Percentiles rank a stretch among this genome's conserved stretches.
phyloP scores from a whole-genome alignment of 2,888 invertebrate species.

The Cryptus viduatorius region DNA sequence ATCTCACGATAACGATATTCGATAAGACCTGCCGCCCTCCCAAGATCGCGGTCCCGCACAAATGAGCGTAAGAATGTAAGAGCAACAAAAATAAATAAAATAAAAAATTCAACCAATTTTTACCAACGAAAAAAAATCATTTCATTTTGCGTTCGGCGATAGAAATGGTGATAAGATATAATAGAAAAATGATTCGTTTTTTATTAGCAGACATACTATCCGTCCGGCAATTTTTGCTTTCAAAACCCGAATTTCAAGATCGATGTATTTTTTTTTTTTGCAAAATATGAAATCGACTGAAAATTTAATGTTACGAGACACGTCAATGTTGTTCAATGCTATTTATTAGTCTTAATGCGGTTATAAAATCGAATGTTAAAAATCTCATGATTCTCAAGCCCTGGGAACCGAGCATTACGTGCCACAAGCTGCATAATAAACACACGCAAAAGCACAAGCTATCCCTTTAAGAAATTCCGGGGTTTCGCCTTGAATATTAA shows the following conservation, averaged over 20 bases:
- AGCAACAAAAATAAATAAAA: conserved; percentile 22
- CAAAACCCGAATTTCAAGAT: no score
- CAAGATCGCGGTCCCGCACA: conserved; percentile 78
- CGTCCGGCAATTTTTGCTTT: no score
- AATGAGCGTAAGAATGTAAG: conserved; percentile 33
- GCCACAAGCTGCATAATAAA: background rate
- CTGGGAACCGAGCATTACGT: background rate
- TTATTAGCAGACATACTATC: no score
- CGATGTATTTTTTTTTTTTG: no score
- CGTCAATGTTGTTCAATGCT: no score
- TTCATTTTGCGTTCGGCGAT: background rate
- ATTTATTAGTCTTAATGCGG: no score
- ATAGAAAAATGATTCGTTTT: background rate
- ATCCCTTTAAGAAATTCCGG: background rate
- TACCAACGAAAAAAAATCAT: conserved; percentile 26
- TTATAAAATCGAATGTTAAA: background rate
- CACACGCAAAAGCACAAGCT: background rate
- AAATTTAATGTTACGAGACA: no score
- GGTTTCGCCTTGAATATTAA: conserved; percentile 4
- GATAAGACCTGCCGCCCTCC: conserved; percentile 83
- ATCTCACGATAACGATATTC: conserved; percentile 83
- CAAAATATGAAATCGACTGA: no score
- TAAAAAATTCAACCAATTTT: conserved; percentile 44
- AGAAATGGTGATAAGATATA: background rate
- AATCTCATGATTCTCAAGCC: background rate